Conservation (phyloP, 2,797 vertebrate species). For the Anableps anableps region DNA sequence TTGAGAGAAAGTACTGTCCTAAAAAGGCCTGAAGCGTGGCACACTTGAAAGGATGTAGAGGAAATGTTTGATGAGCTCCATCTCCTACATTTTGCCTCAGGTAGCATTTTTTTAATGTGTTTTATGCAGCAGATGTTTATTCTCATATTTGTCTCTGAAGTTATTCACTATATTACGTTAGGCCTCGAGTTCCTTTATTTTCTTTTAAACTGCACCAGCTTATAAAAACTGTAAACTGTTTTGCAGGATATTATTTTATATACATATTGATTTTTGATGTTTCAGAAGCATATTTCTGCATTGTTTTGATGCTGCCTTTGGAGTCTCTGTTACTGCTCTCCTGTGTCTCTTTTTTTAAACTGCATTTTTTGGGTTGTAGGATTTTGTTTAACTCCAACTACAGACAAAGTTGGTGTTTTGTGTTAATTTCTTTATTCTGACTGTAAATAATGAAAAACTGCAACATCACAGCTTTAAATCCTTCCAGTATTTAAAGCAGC, state of each 20-base stretch:
- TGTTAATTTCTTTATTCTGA: not conserved
- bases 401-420: not conserved
- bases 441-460: not conserved
- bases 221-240: not conserved
- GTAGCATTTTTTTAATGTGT: not conserved
- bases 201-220: not conserved
- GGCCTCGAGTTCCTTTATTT: not conserved
- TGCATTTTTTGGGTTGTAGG: not conserved
- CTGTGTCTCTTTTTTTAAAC: not conserved
- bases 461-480: not conserved
- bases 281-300: not conserved
- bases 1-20: constrained; percentile 82
- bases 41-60: not conserved
- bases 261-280: not conserved
- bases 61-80: not conserved
- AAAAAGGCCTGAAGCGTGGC: constrained; percentile 26
- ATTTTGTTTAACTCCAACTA: not conserved
- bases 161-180: not conserved
- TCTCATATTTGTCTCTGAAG: constrained; percentile 2
- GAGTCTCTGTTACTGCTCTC: not conserved
- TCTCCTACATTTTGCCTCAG: constrained; percentile 18
- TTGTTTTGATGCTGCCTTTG: not conserved
- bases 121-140: not conserved
- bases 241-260: not conserved
- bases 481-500: not conserved